These are phyloP conservation scores for Dimorphilus gyrociliatus DNA, from an alignment of 2,888 invertebrate species.

Conservation along the genomic window DNA sequence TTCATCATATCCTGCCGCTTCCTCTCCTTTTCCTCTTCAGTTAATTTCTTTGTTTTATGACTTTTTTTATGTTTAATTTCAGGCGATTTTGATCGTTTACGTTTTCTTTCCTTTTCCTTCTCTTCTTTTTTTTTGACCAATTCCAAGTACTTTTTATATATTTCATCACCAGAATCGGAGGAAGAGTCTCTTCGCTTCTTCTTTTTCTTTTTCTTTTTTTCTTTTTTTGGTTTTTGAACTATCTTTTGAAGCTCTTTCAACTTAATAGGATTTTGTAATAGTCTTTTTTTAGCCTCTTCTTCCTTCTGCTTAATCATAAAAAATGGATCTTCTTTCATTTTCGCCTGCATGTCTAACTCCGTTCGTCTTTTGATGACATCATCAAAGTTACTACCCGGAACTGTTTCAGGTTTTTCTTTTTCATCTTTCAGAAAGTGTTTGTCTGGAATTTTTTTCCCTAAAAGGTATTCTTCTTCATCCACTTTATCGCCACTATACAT, in stretches of 20 bases:
- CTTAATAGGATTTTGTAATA: conserved; percentile 78
- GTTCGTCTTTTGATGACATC: conserved; percentile 28
- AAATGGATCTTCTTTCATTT: conserved; percentile 81
- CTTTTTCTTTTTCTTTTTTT: conserved; percentile 41
- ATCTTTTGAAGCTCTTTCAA: conserved; percentile 66
- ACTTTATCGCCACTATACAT: conserved; percentile 44
- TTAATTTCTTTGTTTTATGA: conserved; percentile 18
- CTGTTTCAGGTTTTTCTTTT: conserved; percentile 5
- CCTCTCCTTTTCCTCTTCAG: conserved; percentile 48
- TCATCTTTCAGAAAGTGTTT: conserved; percentile 44
- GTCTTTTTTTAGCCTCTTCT: conserved; percentile 63
- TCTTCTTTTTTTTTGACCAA: no score
- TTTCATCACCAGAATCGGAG: neutral
- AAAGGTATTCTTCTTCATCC: conserved; percentile 70
- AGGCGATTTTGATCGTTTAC: neutral
- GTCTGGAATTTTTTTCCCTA: conserved; percentile 47
- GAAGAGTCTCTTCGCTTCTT: no score
- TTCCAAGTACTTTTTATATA: neutral
- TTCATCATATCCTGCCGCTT: conserved; percentile 62
- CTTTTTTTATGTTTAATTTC: neutral
- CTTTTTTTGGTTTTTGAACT: conserved; percentile 36
- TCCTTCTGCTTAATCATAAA: conserved; percentile 74
- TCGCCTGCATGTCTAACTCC: conserved; percentile 62
- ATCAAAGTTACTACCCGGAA: conserved; percentile 4
- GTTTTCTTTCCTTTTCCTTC: neutral